These are phyloP conservation scores for Camponotus vicinus DNA, from an alignment of 1,140 invertebrate genomes.

Conservation along the genomic window DNA sequence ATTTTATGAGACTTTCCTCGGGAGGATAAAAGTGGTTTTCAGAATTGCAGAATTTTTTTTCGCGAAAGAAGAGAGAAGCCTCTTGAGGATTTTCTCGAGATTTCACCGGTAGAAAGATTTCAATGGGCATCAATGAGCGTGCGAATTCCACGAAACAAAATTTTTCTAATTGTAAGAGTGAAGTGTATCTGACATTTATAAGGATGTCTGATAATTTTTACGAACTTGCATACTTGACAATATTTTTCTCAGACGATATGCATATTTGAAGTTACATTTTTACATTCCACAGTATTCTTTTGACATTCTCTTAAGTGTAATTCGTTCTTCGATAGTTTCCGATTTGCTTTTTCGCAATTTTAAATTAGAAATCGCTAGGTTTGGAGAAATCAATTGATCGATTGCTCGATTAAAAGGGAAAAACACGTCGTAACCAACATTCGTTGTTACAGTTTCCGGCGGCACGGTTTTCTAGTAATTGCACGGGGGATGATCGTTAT, in stretches of 20 bases:
- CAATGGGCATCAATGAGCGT: neutral
- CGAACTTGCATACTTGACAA: neutral
- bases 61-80: neutral
- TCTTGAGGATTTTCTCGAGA: slow-evolving; percentile 2
- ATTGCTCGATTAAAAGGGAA: neutral
- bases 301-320: neutral
- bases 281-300: neutral
- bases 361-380: neutral
- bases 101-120: slow-evolving; percentile 15
- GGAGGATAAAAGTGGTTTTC: slow-evolving; percentile 21
- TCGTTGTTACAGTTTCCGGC: neutral
- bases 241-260: neutral
- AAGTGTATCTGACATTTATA: slow-evolving; percentile 7
- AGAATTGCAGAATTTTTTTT: slow-evolving; percentile 29
- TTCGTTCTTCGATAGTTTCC: neutral
- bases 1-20: slow-evolving; percentile 31
- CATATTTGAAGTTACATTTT: neutral
- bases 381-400: neutral
- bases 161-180: neutral
- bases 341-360: neutral
- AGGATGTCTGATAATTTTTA: neutral
- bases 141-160: neutral
- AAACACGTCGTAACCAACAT: neutral
- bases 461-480: slow-evolving; percentile 38
- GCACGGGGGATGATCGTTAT: neutral